Conservation (phyloP, 1,140 invertebrate species). For the Bombus terrestris region DNA sequence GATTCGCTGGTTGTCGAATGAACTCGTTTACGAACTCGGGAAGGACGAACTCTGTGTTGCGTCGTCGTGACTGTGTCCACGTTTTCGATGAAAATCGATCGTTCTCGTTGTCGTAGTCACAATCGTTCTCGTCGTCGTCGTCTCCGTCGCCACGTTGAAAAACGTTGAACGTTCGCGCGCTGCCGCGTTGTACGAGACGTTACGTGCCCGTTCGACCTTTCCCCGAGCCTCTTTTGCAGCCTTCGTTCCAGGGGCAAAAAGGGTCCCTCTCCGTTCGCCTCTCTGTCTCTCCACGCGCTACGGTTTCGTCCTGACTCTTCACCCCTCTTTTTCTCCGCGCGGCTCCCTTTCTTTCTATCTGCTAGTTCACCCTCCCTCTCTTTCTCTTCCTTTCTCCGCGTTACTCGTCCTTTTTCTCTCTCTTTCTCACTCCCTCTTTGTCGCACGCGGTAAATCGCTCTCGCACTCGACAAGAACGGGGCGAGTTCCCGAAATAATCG, state of each 20-base stretch:
- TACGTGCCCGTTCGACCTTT: conserved; percentile 65
- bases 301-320: conserved; percentile 7
- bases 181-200: conserved; percentile 43
- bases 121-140: background rate
- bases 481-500: conserved; percentile 74
- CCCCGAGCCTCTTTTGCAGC: conserved; percentile 55
- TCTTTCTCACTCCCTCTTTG: background rate
- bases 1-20: conserved; percentile 47
- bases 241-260: conserved; percentile 62
- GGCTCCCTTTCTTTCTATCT: conserved; percentile 24
- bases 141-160: conserved; percentile 26
- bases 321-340: conserved; percentile 27
- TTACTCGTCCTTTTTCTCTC: background rate
- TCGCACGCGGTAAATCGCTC: conserved; percentile 50
- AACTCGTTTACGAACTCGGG: conserved; percentile 51
- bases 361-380: background rate
- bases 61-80: conserved; percentile 42
- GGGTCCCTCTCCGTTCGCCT: conserved; percentile 39
- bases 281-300: conserved; percentile 21
- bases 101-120: background rate
- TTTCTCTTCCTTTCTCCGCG: background rate
- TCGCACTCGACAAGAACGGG: conserved; percentile 57
- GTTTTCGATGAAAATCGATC: conserved; percentile 69
- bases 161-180: conserved; percentile 43
- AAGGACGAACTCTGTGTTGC: conserved; percentile 13